Conservation (phyloP, 1,140 invertebrate species). For the Tetragnatha versicolor region DNA sequence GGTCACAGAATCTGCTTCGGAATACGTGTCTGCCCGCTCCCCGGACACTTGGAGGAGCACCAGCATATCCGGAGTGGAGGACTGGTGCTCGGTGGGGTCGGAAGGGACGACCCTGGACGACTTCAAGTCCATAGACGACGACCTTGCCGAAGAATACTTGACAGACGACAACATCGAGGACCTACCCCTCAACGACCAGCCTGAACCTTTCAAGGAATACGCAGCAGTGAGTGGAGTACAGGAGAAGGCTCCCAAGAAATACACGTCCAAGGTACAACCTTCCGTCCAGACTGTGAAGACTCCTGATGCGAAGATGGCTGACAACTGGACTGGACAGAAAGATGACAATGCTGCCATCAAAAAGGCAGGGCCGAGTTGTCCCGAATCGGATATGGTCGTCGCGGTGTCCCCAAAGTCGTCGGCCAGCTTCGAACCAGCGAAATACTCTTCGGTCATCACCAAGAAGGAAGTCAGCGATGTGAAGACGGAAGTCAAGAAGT, state of each 20-base stretch:
- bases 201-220: neutral
- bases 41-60: constrained; percentile 47
- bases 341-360: neutral
- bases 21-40: constrained; percentile 35
- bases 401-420: constrained; percentile 32
- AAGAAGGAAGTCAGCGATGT: constrained; percentile 18
- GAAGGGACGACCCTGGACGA: constrained; percentile 42
- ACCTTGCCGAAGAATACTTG: constrained; percentile 34
- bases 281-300: neutral
- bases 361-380: neutral
- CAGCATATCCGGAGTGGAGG: constrained; percentile 45
- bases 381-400: neutral
- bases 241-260: constrained; percentile 7
- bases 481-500: constrained; percentile 34
- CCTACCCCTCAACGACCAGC: neutral
- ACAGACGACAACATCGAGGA: constrained; percentile 36
- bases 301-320: neutral
- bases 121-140: constrained; percentile 41
- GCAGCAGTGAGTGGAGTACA: neutral
- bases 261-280: constrained; percentile 8
- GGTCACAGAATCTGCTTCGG: neutral
- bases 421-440: constrained; percentile 1
- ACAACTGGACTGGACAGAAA: neutral
- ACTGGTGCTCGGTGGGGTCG: constrained; percentile 39
- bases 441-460: constrained; percentile 32